phyloP scores from a whole-genome alignment of 2,888 invertebrate species.

The Orthosia incerta region DNA sequence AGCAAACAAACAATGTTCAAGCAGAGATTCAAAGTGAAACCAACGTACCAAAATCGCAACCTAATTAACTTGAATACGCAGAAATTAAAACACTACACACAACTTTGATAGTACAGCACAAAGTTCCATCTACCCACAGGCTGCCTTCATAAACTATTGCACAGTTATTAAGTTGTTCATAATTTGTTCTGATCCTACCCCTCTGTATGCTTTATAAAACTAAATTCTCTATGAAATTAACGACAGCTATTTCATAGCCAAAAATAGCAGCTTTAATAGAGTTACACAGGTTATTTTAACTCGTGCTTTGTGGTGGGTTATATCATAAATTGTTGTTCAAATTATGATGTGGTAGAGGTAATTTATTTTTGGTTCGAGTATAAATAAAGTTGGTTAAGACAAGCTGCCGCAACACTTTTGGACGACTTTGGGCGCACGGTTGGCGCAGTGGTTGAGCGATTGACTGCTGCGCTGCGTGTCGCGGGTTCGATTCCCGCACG shows the following conservation, averaged over 20 bases:
- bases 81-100: constrained; percentile 35
- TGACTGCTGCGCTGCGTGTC: no score
- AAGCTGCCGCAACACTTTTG: not conserved
- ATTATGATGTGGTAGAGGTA: constrained; percentile 11
- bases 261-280: constrained; percentile 54
- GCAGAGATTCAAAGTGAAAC: constrained; percentile 9
- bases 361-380: constrained; percentile 29
- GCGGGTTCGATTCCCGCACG: no score
- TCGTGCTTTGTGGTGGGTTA: constrained; percentile 35
- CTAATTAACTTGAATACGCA: constrained; percentile 25
- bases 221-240: constrained; percentile 58
- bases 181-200: constrained; percentile 53
- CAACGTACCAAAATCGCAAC: constrained; percentile 21
- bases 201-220: constrained; percentile 35
- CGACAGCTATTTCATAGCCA: constrained; percentile 44
- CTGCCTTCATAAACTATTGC: constrained; percentile 63
- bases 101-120: constrained; percentile 41
- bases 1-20: constrained; percentile 16
- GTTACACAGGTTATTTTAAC: constrained; percentile 52
- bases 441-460: no score
- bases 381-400: not conserved
- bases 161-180: constrained; percentile 64
- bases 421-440: no score
- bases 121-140: constrained; percentile 35
- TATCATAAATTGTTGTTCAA: constrained; percentile 51